These are phyloP conservation scores for Chanos chanos DNA, from an alignment of 2,797 vertebrate genomes.

Conservation along the genomic window DNA sequence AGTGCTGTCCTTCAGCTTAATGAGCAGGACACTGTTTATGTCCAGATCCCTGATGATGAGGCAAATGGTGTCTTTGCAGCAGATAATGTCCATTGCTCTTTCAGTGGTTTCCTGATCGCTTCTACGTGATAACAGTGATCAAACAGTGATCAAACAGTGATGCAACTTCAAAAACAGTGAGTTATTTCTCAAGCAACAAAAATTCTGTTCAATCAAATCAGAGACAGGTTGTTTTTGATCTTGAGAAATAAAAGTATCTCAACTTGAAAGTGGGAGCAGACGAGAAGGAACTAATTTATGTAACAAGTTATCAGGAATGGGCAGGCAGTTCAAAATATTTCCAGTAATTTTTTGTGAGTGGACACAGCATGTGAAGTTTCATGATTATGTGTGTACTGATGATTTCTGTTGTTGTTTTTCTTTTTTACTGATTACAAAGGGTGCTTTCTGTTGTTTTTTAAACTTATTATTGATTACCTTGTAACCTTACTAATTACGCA, in stretches of 20 bases:
- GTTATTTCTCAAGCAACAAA: constrained; percentile 71
- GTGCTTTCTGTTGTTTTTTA: constrained; percentile 61
- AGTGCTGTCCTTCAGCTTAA: constrained; percentile 87
- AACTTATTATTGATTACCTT: constrained; percentile 63
- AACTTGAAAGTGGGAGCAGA: constrained; percentile 78
- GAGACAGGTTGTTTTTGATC: constrained; percentile 66
- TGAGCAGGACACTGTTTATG: constrained; percentile 92
- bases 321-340: constrained; percentile 66
- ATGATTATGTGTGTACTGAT: constrained; percentile 63
- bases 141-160: constrained; percentile 53
- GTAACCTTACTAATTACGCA: constrained; percentile 63
- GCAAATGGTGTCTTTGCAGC: constrained; percentile 94
- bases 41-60: constrained; percentile 92
- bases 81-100: constrained; percentile 94
- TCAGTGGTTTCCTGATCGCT: constrained; percentile 96
- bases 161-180: constrained; percentile 67
- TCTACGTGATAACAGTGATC: constrained; percentile 81
- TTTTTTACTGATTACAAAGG: constrained; percentile 63
- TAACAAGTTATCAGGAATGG: constrained; percentile 74
- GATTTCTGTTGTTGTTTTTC: constrained; percentile 50
- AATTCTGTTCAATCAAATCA: constrained; percentile 58
- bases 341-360: constrained; percentile 57
- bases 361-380: constrained; percentile 73
- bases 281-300: constrained; percentile 79
- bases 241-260: constrained; percentile 72